phyloP scores from a whole-genome alignment of 2,797 vertebrate species.

The Okamejei kenojei region DNA sequence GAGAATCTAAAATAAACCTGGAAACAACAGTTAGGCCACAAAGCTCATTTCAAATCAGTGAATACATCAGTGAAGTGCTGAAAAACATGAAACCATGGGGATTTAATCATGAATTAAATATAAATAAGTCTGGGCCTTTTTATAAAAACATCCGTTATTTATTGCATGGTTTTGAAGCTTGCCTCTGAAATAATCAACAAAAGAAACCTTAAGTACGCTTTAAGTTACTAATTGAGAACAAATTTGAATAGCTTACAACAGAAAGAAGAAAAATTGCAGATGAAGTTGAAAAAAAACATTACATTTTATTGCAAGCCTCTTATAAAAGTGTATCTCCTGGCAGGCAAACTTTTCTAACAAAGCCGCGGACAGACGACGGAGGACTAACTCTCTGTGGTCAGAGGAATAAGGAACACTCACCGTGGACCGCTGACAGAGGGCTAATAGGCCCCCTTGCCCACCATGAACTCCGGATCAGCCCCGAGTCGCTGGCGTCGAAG shows the following conservation, averaged over 20 bases:
- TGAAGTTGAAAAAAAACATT: neutral
- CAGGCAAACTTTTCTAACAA: neutral
- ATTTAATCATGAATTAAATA: neutral
- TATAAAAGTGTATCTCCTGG: neutral
- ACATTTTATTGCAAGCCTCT: neutral
- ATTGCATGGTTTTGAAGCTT: neutral
- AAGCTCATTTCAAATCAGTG: neutral
- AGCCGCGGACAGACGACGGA: too few relatives aligned
- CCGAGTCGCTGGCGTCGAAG: too few relatives aligned
- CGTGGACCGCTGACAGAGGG: too few relatives aligned
- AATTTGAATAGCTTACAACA: neutral
- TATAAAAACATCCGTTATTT: neutral
- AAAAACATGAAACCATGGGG: too few relatives aligned
- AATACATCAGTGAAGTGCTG: neutral
- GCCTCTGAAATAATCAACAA: neutral
- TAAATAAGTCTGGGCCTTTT: neutral
- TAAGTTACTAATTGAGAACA: neutral
- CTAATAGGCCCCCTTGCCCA: too few relatives aligned
- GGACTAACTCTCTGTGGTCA: too few relatives aligned
- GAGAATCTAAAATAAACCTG: neutral
- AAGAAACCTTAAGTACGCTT: neutral
- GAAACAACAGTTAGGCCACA: neutral
- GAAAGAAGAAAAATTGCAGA: neutral
- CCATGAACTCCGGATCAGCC: too few relatives aligned
- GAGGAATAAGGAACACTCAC: too few relatives aligned